A percentile compares a stretch with the other conserved stretches of the same genome.
These are phyloP conservation scores for Anomalospiza imberbis DNA, from an alignment of 2,797 vertebrate species.

Conservation along the genomic window DNA sequence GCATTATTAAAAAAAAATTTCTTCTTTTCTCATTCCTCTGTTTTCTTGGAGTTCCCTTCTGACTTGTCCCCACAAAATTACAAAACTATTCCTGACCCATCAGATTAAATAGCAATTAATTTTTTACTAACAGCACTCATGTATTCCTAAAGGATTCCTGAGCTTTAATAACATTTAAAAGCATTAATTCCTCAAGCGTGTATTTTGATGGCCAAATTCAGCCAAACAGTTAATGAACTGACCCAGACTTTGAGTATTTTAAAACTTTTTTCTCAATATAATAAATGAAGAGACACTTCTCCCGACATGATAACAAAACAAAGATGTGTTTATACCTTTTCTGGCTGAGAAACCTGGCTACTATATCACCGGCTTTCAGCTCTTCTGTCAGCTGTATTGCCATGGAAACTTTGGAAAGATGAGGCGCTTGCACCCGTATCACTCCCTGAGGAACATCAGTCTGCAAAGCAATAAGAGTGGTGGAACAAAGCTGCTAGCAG, in stretches of 20 bases:
- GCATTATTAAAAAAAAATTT: neutral
- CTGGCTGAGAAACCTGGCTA: constrained; percentile 92
- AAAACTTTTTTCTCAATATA: neutral
- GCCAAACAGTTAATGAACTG: neutral
- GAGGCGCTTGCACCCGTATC: constrained; percentile 94
- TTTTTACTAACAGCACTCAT: neutral
- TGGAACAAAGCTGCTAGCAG: constrained; percentile 71
- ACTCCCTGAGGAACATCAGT: constrained; percentile 86
- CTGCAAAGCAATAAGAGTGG: constrained; percentile 75
- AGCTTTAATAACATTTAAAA: neutral
- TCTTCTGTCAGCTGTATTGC: constrained; percentile 94
- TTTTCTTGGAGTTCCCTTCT: neutral
- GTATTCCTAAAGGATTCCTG: neutral
- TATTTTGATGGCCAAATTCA: neutral
- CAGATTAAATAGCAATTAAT: neutral
- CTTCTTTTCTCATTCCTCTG: neutral
- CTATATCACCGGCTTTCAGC: constrained; percentile 87
- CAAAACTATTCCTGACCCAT: neutral
- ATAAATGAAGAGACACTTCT: neutral
- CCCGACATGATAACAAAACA: neutral
- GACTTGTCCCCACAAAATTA: neutral
- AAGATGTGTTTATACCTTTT: constrained; percentile 80
- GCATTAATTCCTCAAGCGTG: neutral
- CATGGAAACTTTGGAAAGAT: constrained; percentile 97
- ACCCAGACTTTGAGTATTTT: neutral